Evolutionary conservation across 1,140 invertebrate genomes (phyloP), one percentile per base, ranked within the genome.

Genomic region (Vanessa tameamea): DNA sequence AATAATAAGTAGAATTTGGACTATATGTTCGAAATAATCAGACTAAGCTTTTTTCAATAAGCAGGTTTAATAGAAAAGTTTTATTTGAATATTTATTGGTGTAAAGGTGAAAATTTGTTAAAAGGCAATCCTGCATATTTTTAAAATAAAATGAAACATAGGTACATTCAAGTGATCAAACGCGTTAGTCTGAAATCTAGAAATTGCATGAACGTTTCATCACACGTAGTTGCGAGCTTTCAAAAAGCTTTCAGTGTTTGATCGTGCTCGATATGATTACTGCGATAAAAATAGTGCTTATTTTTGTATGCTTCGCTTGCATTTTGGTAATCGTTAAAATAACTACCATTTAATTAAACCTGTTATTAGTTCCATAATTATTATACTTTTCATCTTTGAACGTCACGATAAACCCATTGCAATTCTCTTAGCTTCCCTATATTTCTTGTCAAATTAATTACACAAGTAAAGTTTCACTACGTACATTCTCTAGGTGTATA

Each of bases 231-330:
- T 85, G 79, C 74, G 81, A 88, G 87, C 86, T 90, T 89, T 90
- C 88, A 90, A 89, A 90, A 90, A 90, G 86, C 86, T 88, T 88
- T 90, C 88, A 89, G 82, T 82, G 81, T 78, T 82, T 83, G 85
- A 89, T 88, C 82, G 82, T 78, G 79, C 77, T 80, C 79, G 76
- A 80, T 82, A 81, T 82, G 83, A 87, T 85, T 85, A 84, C 79
- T 64, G 50, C 31, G 26, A 51, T 64, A 53, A 64, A 71, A 50
- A 48, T 53, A 50, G 26, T 48, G 20, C 43, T 61, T 64, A 61
- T 63, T 63, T 23, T 48, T 47, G 15, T 63, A 26, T 37, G 23
- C 47, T 70, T 43, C 3, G 1, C 37, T 43, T 43, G 37, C 37
- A 43, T 43, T 43, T 71, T 71, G 23, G 23, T 66, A n/a, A 7